A percentile compares a stretch with the other conserved stretches of the same genome.
Conservation (phyloP, 2,797 vertebrate species). For the Melanogrammus aeglefinus region DNA sequence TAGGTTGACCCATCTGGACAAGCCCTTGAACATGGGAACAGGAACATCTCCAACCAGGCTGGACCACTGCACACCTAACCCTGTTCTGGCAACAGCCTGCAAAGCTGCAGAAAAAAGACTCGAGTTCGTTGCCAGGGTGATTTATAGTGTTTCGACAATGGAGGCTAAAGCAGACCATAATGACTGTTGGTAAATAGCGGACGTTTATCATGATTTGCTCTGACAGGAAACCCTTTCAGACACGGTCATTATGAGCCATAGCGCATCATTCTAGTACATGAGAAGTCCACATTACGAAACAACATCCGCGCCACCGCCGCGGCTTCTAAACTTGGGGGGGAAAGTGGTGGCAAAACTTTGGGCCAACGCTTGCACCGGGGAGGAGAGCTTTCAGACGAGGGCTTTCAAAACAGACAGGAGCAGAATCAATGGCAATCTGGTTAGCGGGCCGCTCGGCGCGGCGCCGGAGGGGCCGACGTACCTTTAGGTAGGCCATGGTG, state of each 20-base stretch:
- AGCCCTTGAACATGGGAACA: background rate
- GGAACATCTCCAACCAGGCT: background rate
- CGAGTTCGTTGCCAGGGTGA: background rate
- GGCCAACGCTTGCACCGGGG: background rate
- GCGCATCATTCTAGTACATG: background rate
- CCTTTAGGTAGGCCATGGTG: constrained; percentile 99
- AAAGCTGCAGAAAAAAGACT: background rate
- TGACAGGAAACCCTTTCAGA: constrained; percentile 5
- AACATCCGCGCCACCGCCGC: too few relatives aligned
- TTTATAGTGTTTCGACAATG: background rate
- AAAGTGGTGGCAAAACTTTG: background rate
- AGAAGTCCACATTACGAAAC: background rate
- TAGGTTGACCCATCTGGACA: background rate
- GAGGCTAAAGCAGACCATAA: background rate
- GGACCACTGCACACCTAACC: background rate
- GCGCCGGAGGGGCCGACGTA: constrained; percentile 40
- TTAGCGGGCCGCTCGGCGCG: background rate
- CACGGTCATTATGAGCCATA: background rate
- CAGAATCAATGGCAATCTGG: background rate
- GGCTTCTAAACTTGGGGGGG: background rate
- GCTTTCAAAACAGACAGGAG: background rate
- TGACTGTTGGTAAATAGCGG: background rate
- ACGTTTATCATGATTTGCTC: background rate
- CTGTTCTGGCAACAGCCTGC: background rate
- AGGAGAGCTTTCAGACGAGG: background rate